These are phyloP conservation scores for Nephrocerus scutellatus DNA, from an alignment of 2,888 invertebrate genomes.

Conservation along the genomic window DNA sequence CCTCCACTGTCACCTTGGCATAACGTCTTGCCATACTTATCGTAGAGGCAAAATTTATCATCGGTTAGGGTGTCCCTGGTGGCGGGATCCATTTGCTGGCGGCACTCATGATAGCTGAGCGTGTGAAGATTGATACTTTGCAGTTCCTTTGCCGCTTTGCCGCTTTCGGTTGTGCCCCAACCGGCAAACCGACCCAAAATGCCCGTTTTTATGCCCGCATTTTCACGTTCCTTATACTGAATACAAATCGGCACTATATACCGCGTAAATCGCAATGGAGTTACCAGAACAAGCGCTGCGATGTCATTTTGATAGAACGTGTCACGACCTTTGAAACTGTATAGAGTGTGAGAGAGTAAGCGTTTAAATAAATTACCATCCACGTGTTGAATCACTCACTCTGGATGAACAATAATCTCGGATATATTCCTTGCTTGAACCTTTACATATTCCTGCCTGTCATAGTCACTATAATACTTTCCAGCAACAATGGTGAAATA, in stretches of 20 bases:
- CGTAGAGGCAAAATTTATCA: conserved; percentile 34
- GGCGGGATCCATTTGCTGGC: conserved; percentile 12
- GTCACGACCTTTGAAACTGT: conserved; percentile 21
- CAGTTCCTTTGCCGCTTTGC: conserved; percentile 15
- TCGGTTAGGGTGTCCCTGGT: conserved; percentile 23
- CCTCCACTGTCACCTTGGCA: conserved; percentile 28
- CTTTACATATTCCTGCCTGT: neutral
- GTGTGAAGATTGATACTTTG: conserved; percentile 19
- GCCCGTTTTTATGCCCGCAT: conserved; percentile 5
- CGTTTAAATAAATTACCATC: neutral
- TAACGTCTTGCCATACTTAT: conserved; percentile 18
- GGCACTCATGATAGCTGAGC: conserved; percentile 21
- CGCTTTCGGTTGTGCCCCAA: conserved; percentile 20
- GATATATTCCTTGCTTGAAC: neutral
- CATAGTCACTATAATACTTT: conserved; percentile 1
- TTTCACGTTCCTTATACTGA: conserved; percentile 23
- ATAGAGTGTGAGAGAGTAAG: neutral
- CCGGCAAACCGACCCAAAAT: conserved; percentile 20
- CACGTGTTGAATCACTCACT: too few relatives aligned
- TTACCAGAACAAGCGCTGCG: conserved; percentile 35
- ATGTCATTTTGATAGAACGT: conserved; percentile 34
- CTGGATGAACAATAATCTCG: neutral
- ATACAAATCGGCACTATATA: conserved; percentile 41
- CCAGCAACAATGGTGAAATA: conserved; percentile 2
- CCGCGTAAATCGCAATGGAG: conserved; percentile 29